Conservation (phyloP, 1,140 invertebrate genomes). For the Eciton burchellii region DNA sequence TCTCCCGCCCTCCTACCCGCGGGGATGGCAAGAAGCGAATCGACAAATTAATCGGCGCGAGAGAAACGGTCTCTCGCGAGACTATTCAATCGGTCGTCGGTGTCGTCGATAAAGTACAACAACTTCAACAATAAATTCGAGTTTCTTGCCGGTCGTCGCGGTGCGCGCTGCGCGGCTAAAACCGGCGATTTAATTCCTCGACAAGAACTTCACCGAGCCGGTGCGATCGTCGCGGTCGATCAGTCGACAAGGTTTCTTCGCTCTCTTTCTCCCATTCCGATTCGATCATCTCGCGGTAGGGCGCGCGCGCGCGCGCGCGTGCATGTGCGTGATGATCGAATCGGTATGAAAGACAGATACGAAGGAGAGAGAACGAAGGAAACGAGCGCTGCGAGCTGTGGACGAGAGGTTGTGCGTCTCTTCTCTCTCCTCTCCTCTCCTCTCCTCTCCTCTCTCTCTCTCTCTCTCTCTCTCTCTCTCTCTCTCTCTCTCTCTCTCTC, state of each 20-base stretch:
- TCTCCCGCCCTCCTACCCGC: too few relatives aligned
- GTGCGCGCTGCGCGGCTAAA: conserved; percentile 23
- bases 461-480: conserved; percentile 11
- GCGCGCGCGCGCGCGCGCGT: neutral
- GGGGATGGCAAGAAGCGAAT: conserved; percentile 12
- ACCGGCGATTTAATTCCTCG: conserved; percentile 55
- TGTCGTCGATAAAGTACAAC: conserved; percentile 46
- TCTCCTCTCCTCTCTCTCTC: neutral
- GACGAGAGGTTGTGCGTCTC: neutral
- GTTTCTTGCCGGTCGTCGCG: conserved; percentile 53
- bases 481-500: conserved; percentile 41
- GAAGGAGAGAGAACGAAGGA: conserved; percentile 6
- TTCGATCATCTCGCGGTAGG: conserved; percentile 1
- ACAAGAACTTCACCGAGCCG: conserved; percentile 43
- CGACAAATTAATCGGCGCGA: conserved; percentile 47
- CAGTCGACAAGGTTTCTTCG: conserved; percentile 36
- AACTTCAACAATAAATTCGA: conserved; percentile 54
- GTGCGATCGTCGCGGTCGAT: conserved; percentile 54
- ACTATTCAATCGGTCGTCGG: conserved; percentile 41
- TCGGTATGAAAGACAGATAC: conserved; percentile 29
- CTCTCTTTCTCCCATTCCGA: conserved; percentile 24
- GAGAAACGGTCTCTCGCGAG: conserved; percentile 43
- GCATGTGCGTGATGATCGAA: conserved; percentile 10
- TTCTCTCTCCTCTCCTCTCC: neutral
- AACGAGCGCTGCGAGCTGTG: conserved; percentile 12